Evolutionary conservation across 2,113 vertebrate genomes (phyloP).

Genomic region (Nothobranchius kuhntae): DNA sequence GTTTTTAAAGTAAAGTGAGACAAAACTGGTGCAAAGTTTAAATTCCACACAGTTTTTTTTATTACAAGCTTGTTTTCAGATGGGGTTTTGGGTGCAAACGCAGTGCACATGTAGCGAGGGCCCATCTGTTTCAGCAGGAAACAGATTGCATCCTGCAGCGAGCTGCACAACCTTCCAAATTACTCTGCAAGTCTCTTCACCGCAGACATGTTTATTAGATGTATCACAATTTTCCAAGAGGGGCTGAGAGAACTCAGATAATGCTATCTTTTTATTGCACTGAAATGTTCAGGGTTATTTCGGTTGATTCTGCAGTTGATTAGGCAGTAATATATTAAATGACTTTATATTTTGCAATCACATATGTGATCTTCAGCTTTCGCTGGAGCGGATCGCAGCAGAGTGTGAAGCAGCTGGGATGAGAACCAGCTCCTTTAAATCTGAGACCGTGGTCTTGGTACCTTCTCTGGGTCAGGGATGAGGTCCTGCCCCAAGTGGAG

Average conservation of each 20-base stretch:
- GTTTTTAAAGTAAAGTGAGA: constrained; percentile 9
- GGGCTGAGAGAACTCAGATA: constrained; percentile 34
- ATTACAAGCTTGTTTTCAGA: constrained; percentile 32
- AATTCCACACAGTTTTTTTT: not conserved
- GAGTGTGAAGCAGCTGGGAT: too few relatives aligned
- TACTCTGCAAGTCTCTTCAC: constrained; percentile 50
- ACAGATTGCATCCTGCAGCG: constrained; percentile 77
- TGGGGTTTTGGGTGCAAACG: constrained; percentile 36
- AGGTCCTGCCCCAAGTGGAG: too few relatives aligned
- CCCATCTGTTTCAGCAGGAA: constrained; percentile 81
- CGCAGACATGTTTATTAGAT: constrained; percentile 50
- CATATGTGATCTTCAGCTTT: too few relatives aligned
- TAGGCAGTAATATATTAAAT: not conserved
- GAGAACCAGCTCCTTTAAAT: too few relatives aligned
- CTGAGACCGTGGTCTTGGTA: too few relatives aligned
- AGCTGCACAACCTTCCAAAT: constrained; percentile 63
- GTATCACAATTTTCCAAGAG: constrained; percentile 34
- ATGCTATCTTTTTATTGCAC: constrained; percentile 24
- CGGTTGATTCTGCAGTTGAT: constrained; percentile 14
- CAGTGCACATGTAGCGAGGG: constrained; percentile 52
- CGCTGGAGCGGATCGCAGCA: too few relatives aligned
- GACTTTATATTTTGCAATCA: too few relatives aligned
- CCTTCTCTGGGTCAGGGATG: too few relatives aligned
- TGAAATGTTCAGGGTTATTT: too few relatives aligned
- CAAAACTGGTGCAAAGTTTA: constrained; percentile 14